Conservation (phyloP, 1,140 invertebrate species). For the Anagrus nilaparvatae region DNA sequence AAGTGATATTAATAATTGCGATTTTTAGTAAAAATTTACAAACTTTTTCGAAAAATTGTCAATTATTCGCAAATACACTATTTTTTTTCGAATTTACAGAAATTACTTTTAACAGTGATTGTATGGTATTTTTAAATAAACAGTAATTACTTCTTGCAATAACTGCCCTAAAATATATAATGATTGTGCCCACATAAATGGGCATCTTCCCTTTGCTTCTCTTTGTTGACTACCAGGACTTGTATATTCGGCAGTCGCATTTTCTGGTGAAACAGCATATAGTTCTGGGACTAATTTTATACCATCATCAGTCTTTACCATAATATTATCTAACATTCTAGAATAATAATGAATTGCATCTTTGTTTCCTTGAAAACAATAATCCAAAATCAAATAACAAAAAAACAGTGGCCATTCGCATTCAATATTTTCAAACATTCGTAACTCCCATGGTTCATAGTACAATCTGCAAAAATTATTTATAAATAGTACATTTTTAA, state of each 20-base stretch:
- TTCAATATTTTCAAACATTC: constrained; percentile 99
- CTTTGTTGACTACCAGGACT: constrained; percentile 83
- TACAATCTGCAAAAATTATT: constrained; percentile 82
- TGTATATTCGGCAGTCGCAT: constrained; percentile 74
- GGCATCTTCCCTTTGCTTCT: constrained; percentile 77
- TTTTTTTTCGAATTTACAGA: too few species aligned
- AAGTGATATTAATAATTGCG: too few species aligned
- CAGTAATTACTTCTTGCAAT: constrained; percentile 85
- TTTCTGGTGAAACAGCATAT: constrained; percentile 80
- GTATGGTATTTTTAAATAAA: too few species aligned
- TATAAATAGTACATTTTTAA: too few species aligned
- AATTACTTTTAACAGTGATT: too few species aligned
- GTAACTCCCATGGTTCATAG: constrained; percentile 96
- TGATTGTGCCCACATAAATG: constrained; percentile 97
- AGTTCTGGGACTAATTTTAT: constrained; percentile 89
- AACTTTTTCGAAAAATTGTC: too few species aligned
- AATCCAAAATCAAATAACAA: constrained; percentile 91
- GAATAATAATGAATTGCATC: constrained; percentile 61
- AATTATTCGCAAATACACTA: too few species aligned
- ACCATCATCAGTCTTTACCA: constrained; percentile 81
- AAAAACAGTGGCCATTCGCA: constrained; percentile 99
- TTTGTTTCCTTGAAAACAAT: constrained; percentile 83
- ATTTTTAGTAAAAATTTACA: too few species aligned
- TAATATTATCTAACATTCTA: constrained; percentile 58
- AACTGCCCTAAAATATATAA: constrained; percentile 92